Evolutionary conservation across 2,797 vertebrate genomes (phyloP).

Genomic region (Alectoris magna): DNA sequence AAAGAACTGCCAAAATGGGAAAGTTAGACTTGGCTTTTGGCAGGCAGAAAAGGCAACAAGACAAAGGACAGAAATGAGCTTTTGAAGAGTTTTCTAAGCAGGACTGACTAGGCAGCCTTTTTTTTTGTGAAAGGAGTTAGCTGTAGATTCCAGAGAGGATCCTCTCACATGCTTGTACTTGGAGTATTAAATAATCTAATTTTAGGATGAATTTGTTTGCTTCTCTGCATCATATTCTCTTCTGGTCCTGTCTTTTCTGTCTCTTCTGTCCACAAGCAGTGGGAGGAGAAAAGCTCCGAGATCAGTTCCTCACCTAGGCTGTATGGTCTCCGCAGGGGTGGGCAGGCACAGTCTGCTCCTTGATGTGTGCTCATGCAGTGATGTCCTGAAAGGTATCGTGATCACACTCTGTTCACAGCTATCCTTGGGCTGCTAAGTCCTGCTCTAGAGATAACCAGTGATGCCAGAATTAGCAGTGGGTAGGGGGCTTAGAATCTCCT

Average conservation of each 20-base stretch:
- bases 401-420: background rate
- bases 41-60: background rate
- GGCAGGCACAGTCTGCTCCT: background rate
- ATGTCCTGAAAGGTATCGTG: background rate
- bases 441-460: background rate
- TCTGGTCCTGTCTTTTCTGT: background rate
- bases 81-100: slow-evolving; percentile 31
- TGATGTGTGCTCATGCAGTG: background rate
- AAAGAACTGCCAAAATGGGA: slow-evolving; percentile 45
- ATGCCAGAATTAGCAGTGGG: background rate
- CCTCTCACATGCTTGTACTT: background rate
- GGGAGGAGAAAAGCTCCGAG: background rate
- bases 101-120: background rate
- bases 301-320: background rate
- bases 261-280: background rate
- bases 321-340: background rate
- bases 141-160: background rate
- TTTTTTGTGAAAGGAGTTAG: background rate
- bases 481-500: background rate
- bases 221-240: background rate
- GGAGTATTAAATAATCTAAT: background rate
- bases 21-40: slow-evolving; percentile 32
- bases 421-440: background rate
- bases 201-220: background rate
- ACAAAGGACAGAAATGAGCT: slow-evolving; percentile 30